A percentile compares a stretch with the other conserved stretches of the same genome.
phyloP scores from a whole-genome alignment of 2,797 vertebrate species.

The Gobio occitaniae region DNA sequence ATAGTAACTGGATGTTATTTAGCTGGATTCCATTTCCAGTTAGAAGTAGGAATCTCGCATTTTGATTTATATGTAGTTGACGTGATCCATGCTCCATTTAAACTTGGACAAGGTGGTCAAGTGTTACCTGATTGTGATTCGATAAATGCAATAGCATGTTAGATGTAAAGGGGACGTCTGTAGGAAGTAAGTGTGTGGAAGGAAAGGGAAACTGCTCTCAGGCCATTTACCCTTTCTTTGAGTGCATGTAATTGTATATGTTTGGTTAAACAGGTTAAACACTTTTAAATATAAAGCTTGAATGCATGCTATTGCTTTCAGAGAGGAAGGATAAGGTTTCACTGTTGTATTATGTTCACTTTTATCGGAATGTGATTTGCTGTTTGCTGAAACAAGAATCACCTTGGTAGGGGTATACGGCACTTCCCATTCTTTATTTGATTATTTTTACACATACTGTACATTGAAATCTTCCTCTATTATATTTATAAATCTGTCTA shows the following conservation, averaged over 20 bases:
- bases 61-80: too few relatives aligned
- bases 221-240: neutral
- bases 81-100: neutral
- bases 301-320: neutral
- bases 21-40: neutral
- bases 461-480: neutral
- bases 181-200: neutral
- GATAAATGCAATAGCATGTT: neutral
- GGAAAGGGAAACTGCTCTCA: neutral
- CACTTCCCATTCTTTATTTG: neutral
- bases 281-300: neutral
- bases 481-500: neutral
- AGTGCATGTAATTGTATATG: neutral
- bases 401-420: neutral
- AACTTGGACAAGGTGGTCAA: neutral
- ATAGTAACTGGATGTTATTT: neutral
- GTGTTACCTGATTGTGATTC: neutral
- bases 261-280: conserved; percentile 14
- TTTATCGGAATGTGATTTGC: neutral
- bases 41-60: neutral
- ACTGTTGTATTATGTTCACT: neutral
- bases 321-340: neutral
- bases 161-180: neutral
- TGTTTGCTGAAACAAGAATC: neutral
- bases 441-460: neutral